Conservation (phyloP, 2,797 vertebrate genomes). For the Chelon auratus region DNA sequence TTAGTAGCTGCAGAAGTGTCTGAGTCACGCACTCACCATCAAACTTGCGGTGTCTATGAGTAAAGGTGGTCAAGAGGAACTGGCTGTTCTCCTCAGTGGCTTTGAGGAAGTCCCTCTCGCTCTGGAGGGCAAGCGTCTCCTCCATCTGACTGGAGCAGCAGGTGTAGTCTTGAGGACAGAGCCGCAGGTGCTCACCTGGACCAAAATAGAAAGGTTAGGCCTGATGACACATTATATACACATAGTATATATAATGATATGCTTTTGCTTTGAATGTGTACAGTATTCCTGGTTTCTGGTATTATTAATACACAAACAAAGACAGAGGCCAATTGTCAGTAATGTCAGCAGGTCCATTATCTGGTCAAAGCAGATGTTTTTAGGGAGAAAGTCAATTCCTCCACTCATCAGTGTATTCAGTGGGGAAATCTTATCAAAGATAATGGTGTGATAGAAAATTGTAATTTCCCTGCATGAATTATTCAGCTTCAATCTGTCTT, state of each 20-base stretch:
- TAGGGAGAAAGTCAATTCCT: conserved; percentile 32
- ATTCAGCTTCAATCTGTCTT: conserved; percentile 74
- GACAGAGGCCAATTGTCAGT: neutral
- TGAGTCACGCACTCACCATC: conserved; percentile 83
- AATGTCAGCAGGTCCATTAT: conserved; percentile 5
- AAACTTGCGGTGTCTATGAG: conserved; percentile 87
- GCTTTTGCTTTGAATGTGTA: neutral
- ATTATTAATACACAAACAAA: neutral
- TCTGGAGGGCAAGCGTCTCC: conserved; percentile 88
- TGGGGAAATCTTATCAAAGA: conserved; percentile 61
- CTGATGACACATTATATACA: neutral
- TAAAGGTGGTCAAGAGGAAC: conserved; percentile 89
- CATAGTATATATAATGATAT: too few relatives aligned
- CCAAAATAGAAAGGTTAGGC: neutral
- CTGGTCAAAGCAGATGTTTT: conserved; percentile 38
- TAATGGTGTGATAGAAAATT: conserved; percentile 57
- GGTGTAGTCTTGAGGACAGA: conserved; percentile 92
- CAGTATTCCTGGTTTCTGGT: neutral
- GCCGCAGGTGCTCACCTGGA: conserved; percentile 90
- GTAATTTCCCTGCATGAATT: conserved; percentile 75
- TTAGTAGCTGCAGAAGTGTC: neutral
- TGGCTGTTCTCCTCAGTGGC: conserved; percentile 88
- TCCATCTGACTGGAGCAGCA: conserved; percentile 93
- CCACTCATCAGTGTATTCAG: conserved; percentile 29
- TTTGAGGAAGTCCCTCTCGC: conserved; percentile 85